Percentiles rank a stretch among this genome's conserved stretches.
phyloP scores from a whole-genome alignment of 1,140 invertebrate species.

The Pogonognathellus flavescens region DNA sequence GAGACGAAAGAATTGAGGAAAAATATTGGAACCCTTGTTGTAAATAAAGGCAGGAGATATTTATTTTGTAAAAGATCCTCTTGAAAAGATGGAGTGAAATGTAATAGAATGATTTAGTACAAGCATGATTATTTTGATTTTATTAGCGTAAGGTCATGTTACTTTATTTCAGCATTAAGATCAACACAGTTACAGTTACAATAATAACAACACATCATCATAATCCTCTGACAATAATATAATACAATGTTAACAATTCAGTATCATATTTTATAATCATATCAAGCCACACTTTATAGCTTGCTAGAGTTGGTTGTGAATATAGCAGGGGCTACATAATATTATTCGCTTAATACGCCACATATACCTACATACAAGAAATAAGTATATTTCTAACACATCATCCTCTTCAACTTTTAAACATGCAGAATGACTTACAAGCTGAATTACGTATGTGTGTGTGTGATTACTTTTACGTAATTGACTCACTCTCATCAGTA shows the following conservation, averaged over 20 bases:
- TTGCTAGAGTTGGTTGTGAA: slow-evolving; percentile 11
- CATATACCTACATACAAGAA: too few species aligned
- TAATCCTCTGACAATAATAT: neutral
- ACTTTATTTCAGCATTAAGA: slow-evolving; percentile 47
- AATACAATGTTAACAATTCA: slow-evolving; percentile 30
- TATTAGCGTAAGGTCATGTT: slow-evolving; percentile 50
- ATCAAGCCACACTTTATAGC: neutral
- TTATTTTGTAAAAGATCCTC: too few species aligned
- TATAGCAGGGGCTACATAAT: neutral
- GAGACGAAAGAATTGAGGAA: too few species aligned
- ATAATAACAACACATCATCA: slow-evolving; percentile 13
- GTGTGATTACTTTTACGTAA: too few species aligned
- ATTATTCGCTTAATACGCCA: neutral
- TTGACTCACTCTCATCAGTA: too few species aligned
- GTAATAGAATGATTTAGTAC: neutral
- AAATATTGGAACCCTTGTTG: too few species aligned
- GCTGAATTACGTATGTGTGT: too few species aligned
- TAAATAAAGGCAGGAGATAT: too few species aligned
- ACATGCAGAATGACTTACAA: too few species aligned
- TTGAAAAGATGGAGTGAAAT: too few species aligned
- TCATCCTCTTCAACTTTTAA: too few species aligned
- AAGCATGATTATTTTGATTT: neutral
- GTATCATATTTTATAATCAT: neutral
- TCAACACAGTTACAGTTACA: slow-evolving; percentile 46
- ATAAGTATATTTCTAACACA: too few species aligned